Conservation (phyloP, 92 coral and sea anemone species). For the Phenganax stokvisi region DNA sequence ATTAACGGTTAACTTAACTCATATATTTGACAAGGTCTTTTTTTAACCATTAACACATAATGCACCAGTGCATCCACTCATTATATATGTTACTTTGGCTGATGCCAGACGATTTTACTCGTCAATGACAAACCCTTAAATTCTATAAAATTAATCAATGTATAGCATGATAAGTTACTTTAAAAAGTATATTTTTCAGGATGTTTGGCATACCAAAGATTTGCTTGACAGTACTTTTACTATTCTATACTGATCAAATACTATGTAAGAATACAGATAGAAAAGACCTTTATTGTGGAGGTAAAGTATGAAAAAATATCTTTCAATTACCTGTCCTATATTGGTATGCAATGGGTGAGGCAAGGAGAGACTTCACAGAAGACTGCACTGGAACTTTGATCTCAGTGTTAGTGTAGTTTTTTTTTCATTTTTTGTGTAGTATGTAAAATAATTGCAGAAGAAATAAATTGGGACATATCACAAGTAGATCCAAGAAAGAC, state of each 20-base stretch:
- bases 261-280: constrained; percentile 45
- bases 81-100: too few relatives aligned
- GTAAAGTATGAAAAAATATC: constrained; percentile 23
- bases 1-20: too few relatives aligned
- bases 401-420: neutral
- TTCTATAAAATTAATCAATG: neutral
- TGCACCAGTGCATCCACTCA: too few relatives aligned
- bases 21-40: too few relatives aligned
- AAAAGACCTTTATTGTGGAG: constrained; percentile 71
- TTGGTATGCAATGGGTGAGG: too few relatives aligned
- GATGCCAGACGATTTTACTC: too few relatives aligned
- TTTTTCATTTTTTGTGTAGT: constrained; percentile 41
- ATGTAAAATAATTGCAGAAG: constrained; percentile 78
- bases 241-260: constrained; percentile 28
- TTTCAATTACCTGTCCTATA: neutral
- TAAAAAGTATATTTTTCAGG: neutral
- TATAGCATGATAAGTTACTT: too few relatives aligned
- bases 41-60: too few relatives aligned
- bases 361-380: too few relatives aligned
- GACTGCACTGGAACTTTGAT: too few relatives aligned
- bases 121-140: neutral
- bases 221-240: constrained; percentile 18
- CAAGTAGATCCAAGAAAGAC: constrained; percentile 87
- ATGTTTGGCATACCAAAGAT: neutral
- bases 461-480: constrained; percentile 88